phyloP scores from a whole-genome alignment of 2,888 invertebrate genomes.

The Drosophila putrida region DNA sequence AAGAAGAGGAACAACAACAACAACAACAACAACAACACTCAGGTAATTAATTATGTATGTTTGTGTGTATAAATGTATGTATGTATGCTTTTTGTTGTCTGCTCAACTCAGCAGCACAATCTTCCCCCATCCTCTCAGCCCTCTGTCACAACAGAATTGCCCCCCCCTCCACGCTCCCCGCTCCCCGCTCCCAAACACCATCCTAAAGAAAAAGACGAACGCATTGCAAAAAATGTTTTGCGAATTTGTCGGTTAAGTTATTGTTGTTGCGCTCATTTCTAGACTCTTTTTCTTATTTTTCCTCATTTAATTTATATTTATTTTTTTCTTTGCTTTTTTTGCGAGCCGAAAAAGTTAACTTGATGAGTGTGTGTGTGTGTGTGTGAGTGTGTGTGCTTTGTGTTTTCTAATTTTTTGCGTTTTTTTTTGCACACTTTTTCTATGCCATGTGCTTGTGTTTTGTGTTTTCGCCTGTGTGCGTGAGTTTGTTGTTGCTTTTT shows the following conservation, averaged over 20 bases:
- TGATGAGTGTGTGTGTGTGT: constrained; percentile 29
- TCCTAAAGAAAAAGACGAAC: background rate
- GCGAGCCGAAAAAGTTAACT: constrained; percentile 65
- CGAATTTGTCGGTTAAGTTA: constrained; percentile 53
- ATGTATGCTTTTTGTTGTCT: constrained; percentile 14
- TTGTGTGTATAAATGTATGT: no score
- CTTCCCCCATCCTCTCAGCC: background rate
- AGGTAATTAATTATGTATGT: constrained; percentile 54
- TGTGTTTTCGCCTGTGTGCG: constrained; percentile 33
- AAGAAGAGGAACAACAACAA: background rate
- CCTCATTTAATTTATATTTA: constrained; percentile 67
- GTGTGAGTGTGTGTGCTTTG: constrained; percentile 57
- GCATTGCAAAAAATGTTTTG: constrained; percentile 50
- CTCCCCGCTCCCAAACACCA: background rate
- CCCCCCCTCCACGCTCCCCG: background rate
- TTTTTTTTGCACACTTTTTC: constrained; percentile 64
- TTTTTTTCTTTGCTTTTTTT: constrained; percentile 36
- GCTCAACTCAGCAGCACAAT: constrained; percentile 35
- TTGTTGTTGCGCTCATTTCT: constrained; percentile 55
- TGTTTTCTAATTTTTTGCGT: constrained; percentile 65
- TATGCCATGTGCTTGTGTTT: constrained; percentile 55
- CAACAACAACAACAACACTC: constrained; percentile 3
- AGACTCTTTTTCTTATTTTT: constrained; percentile 60
- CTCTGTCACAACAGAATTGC: background rate
- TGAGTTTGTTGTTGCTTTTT: constrained; percentile 54